These are phyloP conservation scores for Uloborus diversus DNA, from an alignment of 1,140 invertebrate species.

Conservation along the genomic window DNA sequence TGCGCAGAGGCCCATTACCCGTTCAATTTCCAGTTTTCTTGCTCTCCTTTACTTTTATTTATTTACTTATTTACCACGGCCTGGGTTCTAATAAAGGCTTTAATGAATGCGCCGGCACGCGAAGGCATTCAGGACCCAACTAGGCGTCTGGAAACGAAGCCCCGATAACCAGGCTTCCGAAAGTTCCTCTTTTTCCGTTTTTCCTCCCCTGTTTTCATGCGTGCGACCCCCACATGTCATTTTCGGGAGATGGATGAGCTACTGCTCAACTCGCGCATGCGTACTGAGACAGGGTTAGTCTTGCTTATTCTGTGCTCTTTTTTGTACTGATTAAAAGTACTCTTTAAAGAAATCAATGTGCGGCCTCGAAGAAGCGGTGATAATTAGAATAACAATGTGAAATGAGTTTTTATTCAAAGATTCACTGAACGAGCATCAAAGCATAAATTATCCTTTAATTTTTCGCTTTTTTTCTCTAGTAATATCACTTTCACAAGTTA, in stretches of 20 bases:
- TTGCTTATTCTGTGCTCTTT: too few species aligned
- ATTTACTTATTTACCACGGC: not conserved
- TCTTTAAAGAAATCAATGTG: too few species aligned
- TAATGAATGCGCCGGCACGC: constrained; percentile 33
- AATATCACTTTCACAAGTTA: too few species aligned
- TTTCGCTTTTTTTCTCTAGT: too few species aligned
- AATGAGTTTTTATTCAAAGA: too few species aligned
- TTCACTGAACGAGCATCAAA: too few species aligned
- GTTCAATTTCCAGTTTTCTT: not conserved
- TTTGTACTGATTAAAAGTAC: too few species aligned
- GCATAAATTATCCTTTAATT: too few species aligned
- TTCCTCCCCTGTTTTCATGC: not conserved
- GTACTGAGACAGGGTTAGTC: not conserved
- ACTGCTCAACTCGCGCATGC: not conserved
- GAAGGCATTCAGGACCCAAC: not conserved
- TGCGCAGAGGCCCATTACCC: too few species aligned
- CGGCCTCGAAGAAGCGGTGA: too few species aligned
- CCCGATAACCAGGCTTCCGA: not conserved
- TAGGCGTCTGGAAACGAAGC: not conserved
- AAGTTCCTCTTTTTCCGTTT: not conserved
- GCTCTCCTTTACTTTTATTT: constrained; percentile 9
- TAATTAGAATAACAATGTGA: too few species aligned
- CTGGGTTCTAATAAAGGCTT: constrained; percentile 11
- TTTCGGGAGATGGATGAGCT: constrained; percentile 26
- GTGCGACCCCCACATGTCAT: not conserved